Percentiles rank a stretch among this genome's conserved stretches.
These are phyloP conservation scores for Toxonevra muliebris DNA, from an alignment of 2,888 invertebrate genomes.

Conservation along the genomic window DNA sequence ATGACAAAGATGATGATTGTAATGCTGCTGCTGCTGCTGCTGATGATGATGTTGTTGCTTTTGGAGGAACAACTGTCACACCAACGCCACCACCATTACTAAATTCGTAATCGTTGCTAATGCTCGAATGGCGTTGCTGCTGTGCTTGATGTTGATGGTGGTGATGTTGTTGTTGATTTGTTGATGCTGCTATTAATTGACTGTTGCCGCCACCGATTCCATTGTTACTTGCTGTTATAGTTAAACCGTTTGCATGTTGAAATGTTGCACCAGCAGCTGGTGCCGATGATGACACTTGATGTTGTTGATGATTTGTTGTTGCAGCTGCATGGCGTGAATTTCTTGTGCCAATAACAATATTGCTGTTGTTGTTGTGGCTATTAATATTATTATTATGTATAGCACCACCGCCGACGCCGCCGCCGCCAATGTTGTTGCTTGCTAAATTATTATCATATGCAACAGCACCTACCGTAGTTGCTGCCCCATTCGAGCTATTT, in stretches of 20 bases:
- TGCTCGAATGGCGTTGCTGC: conserved; percentile 3
- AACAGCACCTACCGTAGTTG: conserved; percentile 33
- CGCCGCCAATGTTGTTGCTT: conserved; percentile 28
- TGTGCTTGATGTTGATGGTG: neutral
- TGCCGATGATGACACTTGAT: conserved; percentile 45
- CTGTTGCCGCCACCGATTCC: conserved; percentile 30
- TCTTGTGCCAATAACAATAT: conserved; percentile 36
- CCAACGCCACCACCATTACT: conserved; percentile 33
- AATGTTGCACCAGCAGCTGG: conserved; percentile 43
- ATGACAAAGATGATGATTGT: conserved; percentile 36
- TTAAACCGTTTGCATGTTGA: conserved; percentile 42
- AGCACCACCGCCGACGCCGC: conserved; percentile 27
- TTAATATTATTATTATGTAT: conserved; percentile 22
- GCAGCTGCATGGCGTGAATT: conserved; percentile 35
- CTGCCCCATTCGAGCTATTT: conserved; percentile 34
- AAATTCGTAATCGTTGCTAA: conserved; percentile 49
- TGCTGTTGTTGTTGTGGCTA: conserved; percentile 22
- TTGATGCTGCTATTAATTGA: conserved; percentile 43
- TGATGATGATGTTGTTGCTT: conserved; percentile 34
- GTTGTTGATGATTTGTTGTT: conserved; percentile 34
- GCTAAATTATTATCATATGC: conserved; percentile 7
- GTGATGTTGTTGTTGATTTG: conserved; percentile 35
- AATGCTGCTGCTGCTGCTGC: conserved; percentile 31
- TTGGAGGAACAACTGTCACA: conserved; percentile 29
- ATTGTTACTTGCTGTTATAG: conserved; percentile 31